Percentiles rank a stretch among this genome's conserved stretches.
phyloP scores from a whole-genome alignment of 2,888 invertebrate species.

The Eurytoma adleriae region DNA sequence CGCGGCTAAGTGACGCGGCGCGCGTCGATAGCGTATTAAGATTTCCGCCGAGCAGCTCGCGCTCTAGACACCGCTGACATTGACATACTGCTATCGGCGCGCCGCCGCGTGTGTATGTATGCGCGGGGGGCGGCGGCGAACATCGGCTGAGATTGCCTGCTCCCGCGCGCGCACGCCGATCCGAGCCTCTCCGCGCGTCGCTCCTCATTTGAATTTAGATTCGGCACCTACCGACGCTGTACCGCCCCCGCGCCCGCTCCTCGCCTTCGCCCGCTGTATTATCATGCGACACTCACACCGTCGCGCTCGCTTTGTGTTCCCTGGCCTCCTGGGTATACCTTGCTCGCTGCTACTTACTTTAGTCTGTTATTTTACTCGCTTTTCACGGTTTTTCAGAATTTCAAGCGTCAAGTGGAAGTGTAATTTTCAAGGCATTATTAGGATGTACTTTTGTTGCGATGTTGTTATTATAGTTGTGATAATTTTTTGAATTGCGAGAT shows the following conservation, averaged over 20 bases:
- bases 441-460: too few relatives aligned
- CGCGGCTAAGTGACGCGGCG: slow-evolving; percentile 10
- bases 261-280: slow-evolving; percentile 20
- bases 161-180: neutral
- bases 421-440: too few relatives aligned
- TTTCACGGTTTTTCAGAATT: too few relatives aligned
- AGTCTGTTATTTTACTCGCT: too few relatives aligned
- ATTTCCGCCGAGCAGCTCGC: slow-evolving; percentile 54
- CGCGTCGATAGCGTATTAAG: slow-evolving; percentile 52
- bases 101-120: neutral
- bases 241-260: slow-evolving; percentile 39
- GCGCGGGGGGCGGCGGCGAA: neutral
- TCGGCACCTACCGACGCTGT: slow-evolving; percentile 57
- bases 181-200: neutral
- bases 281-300: slow-evolving; percentile 22
- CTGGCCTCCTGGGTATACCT: neutral
- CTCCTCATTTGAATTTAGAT: slow-evolving; percentile 73
- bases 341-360: neutral
- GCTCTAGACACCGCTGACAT: slow-evolving; percentile 57
- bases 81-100: slow-evolving; percentile 63
- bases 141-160: slow-evolving; percentile 43
- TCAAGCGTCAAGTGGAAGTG: too few relatives aligned
- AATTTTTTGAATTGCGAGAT: too few relatives aligned
- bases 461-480: too few relatives aligned
- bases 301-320: neutral